phyloP scores from a whole-genome alignment of 2,888 invertebrate genomes.

The Acleris cristana region DNA sequence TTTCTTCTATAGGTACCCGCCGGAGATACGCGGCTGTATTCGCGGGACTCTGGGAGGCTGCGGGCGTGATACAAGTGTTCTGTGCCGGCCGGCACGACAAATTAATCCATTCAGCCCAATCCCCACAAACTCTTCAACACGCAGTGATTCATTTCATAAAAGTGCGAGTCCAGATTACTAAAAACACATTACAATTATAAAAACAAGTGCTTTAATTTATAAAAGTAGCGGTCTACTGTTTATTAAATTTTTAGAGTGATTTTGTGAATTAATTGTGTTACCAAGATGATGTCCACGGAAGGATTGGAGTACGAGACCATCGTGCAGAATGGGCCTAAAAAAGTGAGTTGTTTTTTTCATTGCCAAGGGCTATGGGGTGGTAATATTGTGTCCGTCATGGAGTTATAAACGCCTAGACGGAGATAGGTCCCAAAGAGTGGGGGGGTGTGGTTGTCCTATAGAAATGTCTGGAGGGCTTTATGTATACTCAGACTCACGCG shows the following conservation, averaged over 20 bases:
- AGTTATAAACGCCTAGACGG: constrained; percentile 17
- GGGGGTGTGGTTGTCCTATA: constrained; percentile 67
- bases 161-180: constrained; percentile 56
- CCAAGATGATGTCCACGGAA: constrained; percentile 81
- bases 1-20: constrained; percentile 58
- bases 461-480: constrained; percentile 63
- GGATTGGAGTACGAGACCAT: constrained; percentile 86
- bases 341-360: constrained; percentile 75
- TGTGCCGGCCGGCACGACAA: constrained; percentile 69
- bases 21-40: constrained; percentile 41
- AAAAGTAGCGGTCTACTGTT: constrained; percentile 51
- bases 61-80: constrained; percentile 70
- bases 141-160: constrained; percentile 66
- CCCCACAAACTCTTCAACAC: constrained; percentile 63
- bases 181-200: constrained; percentile 48
- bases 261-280: constrained; percentile 54
- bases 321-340: constrained; percentile 86
- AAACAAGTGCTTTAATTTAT: constrained; percentile 54
- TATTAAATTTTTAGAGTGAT: constrained; percentile 58
- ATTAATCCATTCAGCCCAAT: constrained; percentile 61
- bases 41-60: constrained; percentile 65
- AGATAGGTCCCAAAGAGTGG: constrained; percentile 46
- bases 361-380: constrained; percentile 36
- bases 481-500: constrained; percentile 9
- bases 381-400: constrained; percentile 46